Base-by-base conservation (phyloP, 1,140 invertebrate species). In the Brachionus paranguensis region DNA sequence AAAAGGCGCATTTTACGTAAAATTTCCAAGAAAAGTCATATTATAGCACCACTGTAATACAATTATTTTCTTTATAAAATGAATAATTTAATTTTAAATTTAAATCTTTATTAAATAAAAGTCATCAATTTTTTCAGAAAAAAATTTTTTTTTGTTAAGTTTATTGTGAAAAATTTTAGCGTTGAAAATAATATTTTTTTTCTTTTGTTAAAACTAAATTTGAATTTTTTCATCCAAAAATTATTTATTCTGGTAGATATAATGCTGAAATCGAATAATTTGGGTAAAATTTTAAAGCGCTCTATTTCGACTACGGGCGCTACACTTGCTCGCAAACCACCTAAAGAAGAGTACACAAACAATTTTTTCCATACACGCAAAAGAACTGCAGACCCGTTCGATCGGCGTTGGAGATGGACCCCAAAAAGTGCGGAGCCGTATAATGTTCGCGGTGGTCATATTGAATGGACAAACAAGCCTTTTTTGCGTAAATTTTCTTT, bases 321-420 rank as follows among this genome's bases (percentile, higher is more conserved):
- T 43, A 20, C 78, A 20, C 78, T 60, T 24, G 50, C 33, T 24
- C 50, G 78, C 3, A 60, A 68, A 43, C 78, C 78, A 37, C 78
- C 78, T 7, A 68, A 81, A 81, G 53, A 81, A 64, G 78, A 81
- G 41, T 81, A 64, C 20, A n/a, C 2, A 12, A 81, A 81, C 17
- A 81, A 81, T 55, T 37, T 81, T 41, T 81, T 65, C 11, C 53
- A 81, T 3, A 81, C 78, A 5, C 33, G 78, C 24, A 81, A 81
- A 27, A 14, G 64, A n/a, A 81, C 78, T 27, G n/a, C 78, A 11
- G 78, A 81, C 24, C 78, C 78, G 27, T 81, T 81, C 27, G 78
- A 81, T 68, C 14, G 78, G 14, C 78, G 78, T 24, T 81, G 78
- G 78, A 81, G 64, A 81, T 81, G 78, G 78, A 81, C 53, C 7